A percentile compares a stretch with the other conserved stretches of the same genome.
Evolutionary conservation across 1,140 invertebrate species (phyloP).

Genomic region (Hylaeus anthracinus): DNA sequence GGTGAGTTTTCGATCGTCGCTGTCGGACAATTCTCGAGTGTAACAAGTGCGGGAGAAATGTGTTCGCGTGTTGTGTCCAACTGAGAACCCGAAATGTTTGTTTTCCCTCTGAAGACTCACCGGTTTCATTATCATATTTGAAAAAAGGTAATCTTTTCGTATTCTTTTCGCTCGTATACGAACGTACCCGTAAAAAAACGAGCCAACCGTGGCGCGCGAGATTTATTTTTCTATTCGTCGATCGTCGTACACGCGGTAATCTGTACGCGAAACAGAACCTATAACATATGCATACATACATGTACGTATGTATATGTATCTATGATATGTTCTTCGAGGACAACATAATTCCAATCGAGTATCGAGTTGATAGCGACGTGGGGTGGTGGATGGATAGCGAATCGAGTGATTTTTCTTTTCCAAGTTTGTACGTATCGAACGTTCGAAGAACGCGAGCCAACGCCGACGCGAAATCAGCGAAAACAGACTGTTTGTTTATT

Average conservation of each 20-base stretch:
- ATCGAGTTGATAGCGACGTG: not conserved
- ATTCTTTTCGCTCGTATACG: not conserved
- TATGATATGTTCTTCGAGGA: not conserved
- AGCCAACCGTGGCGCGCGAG: not conserved
- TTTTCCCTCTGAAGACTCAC: not conserved
- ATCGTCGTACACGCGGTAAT: not conserved
- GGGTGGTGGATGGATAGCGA: too few species aligned
- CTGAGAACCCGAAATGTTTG: conserved; percentile 29
- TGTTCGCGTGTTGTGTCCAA: conserved; percentile 32
- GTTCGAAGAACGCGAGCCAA: too few species aligned
- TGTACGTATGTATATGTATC: too few species aligned
- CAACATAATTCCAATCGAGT: not conserved
- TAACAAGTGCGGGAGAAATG: conserved; percentile 30
- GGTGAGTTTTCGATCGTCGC: conserved; percentile 45
- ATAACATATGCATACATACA: too few species aligned
- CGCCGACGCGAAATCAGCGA: too few species aligned
- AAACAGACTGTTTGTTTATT: too few species aligned
- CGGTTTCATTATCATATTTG: conserved; percentile 5
- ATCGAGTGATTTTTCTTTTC: not conserved
- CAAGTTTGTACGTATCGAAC: not conserved
- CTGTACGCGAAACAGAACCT: not conserved
- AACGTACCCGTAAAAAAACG: not conserved
- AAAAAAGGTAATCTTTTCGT: conserved; percentile 5
- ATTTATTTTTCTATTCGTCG: not conserved
- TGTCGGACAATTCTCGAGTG: conserved; percentile 20